Conservation (phyloP, 2,888 invertebrate genomes). For the Noctua pronuba region DNA sequence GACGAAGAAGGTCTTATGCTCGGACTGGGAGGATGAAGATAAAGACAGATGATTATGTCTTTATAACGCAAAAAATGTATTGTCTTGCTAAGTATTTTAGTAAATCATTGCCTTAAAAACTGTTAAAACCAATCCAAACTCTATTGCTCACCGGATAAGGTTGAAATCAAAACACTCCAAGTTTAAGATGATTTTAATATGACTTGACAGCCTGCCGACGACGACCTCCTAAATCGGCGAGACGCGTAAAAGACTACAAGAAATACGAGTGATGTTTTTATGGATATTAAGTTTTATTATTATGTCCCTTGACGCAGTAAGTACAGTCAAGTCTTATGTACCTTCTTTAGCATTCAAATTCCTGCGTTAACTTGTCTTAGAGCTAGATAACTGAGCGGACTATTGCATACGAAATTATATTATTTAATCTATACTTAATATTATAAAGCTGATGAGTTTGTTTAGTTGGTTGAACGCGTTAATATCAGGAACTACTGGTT, state of each 20-base stretch:
- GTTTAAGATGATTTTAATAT: slow-evolving; percentile 1
- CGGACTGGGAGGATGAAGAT: neutral
- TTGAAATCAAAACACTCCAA: neutral
- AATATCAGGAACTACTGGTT: too few species aligned
- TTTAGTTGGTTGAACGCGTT: too few species aligned
- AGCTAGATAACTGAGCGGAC: neutral
- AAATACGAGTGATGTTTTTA: slow-evolving; percentile 18
- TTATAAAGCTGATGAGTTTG: too few species aligned
- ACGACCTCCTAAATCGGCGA: neutral
- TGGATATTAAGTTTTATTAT: slow-evolving; percentile 2
- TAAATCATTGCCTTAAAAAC: neutral
- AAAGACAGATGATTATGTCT: neutral
- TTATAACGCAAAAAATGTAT: neutral
- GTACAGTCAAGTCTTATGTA: neutral
- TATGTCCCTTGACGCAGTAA: neutral
- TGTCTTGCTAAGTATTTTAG: neutral
- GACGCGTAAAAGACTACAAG: slow-evolving; percentile 5
- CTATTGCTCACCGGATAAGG: neutral
- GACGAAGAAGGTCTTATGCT: neutral
- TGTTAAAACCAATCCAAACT: neutral
- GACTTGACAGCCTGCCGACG: neutral
- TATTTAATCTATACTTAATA: too few species aligned
- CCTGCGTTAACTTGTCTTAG: neutral
- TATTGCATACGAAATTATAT: neutral
- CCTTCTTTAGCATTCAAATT: neutral